phyloP scores from a whole-genome alignment of 2,888 invertebrate species.

The Apamea epomidion region DNA sequence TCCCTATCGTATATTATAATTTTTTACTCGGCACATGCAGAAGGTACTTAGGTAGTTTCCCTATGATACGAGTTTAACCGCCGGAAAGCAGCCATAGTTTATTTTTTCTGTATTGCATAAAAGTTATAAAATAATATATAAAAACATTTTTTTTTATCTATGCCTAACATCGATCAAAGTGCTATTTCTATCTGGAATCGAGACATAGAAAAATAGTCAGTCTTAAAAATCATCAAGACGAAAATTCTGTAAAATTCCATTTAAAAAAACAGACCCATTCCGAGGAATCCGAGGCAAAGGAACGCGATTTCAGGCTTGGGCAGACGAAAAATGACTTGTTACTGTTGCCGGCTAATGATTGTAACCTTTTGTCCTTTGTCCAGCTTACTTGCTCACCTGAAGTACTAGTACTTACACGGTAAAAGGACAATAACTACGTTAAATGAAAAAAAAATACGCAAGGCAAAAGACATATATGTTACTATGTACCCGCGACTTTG shows the following conservation, averaged over 20 bases:
- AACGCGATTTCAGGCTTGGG: background rate
- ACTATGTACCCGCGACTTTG: no score
- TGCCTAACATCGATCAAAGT: background rate
- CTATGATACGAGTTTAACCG: background rate
- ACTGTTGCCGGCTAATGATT: conserved; percentile 36
- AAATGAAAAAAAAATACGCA: background rate
- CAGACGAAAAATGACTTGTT: conserved; percentile 8
- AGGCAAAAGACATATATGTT: no score
- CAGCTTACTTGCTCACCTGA: conserved; percentile 14
- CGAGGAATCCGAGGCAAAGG: background rate
- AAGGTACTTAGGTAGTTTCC: background rate
- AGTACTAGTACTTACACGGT: conserved; percentile 9
- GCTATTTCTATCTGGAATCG: background rate
- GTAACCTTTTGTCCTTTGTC: conserved; percentile 36
- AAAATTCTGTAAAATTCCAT: background rate
- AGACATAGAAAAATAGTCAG: background rate
- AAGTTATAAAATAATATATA: no score
- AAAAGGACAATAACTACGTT: background rate
- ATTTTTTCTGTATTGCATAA: background rate
- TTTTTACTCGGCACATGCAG: background rate
- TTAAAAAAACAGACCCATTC: conserved; percentile 11
- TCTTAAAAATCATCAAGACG: background rate
- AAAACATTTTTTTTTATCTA: background rate
- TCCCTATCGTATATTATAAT: background rate
- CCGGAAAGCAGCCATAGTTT: background rate